Percentiles rank a stretch among this genome's conserved stretches.
These are phyloP conservation scores for Balanococcus diminutus DNA, from an alignment of 2,888 invertebrate genomes.

Conservation along the genomic window DNA sequence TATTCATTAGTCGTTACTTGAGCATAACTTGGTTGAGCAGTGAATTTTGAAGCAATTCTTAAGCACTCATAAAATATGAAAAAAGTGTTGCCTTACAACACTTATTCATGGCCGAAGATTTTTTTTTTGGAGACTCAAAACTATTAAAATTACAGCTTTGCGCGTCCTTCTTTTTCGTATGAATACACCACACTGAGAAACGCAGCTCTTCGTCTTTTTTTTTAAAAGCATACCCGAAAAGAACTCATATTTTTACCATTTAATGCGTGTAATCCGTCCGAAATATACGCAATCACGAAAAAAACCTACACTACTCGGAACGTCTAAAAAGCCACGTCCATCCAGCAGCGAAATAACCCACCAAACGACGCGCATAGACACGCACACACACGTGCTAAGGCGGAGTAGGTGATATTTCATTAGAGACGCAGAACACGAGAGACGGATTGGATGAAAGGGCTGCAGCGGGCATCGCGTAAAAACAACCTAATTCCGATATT, in stretches of 20 bases:
- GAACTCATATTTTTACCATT: not conserved
- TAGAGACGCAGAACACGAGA: not conserved
- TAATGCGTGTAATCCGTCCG: not conserved
- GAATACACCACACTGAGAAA: too few species aligned
- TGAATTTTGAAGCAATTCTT: too few species aligned
- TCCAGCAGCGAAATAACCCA: not conserved
- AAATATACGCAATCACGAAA: conserved; percentile 22
- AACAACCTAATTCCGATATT: conserved; percentile 34
- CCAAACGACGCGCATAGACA: not conserved
- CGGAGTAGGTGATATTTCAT: not conserved
- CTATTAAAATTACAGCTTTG: too few species aligned
- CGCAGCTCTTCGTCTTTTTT: not conserved
- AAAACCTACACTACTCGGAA: not conserved
- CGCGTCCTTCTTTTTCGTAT: too few species aligned
- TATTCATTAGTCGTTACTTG: too few species aligned
- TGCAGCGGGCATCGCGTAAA: not conserved
- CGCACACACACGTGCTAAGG: not conserved
- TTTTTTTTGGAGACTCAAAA: too few species aligned
- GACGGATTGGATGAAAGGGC: not conserved
- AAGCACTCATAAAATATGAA: too few species aligned
- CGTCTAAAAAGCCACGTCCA: not conserved
- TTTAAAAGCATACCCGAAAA: not conserved
- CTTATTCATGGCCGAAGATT: too few species aligned
- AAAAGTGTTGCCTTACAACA: too few species aligned
- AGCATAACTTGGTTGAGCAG: too few species aligned